Evolutionary conservation across 2,888 invertebrate species (phyloP).

Genomic region (Ochropleura leucogaster): DNA sequence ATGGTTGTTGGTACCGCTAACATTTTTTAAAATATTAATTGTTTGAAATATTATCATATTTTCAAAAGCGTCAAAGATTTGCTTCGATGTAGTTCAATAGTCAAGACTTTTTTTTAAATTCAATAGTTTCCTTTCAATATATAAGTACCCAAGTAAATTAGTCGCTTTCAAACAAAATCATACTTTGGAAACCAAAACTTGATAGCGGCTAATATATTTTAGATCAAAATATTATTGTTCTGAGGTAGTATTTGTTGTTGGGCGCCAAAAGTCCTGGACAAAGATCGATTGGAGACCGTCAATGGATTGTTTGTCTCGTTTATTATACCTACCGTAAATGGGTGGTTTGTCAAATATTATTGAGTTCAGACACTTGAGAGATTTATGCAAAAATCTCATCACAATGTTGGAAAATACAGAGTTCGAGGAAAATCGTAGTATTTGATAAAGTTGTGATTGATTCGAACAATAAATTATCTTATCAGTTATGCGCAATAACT

Average conservation of each 20-base stretch:
- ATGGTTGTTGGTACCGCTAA: neutral
- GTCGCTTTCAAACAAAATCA: neutral
- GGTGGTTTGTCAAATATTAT: constrained; percentile 7
- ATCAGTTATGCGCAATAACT: neutral
- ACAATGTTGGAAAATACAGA: neutral
- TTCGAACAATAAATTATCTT: neutral
- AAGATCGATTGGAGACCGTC: constrained; percentile 37
- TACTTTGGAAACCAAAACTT: neutral
- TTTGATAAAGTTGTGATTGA: constrained; percentile 4
- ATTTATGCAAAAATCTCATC: neutral
- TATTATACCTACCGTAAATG: constrained; percentile 30
- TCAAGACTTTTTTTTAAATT: too few relatives aligned
- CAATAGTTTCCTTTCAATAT: neutral
- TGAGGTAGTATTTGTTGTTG: constrained; percentile 29
- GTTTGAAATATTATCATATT: neutral
- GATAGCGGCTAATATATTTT: constrained; percentile 5
- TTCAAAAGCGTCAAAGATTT: neutral
- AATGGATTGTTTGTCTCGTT: constrained; percentile 40
- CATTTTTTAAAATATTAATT: neutral
- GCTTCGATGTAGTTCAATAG: too few relatives aligned
- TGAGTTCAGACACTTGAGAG: constrained; percentile 18
- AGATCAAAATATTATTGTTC: constrained; percentile 1
- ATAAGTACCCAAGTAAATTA: neutral
- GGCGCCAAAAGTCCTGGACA: constrained; percentile 33
- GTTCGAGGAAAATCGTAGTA: neutral